Conservation (phyloP, 2,888 invertebrate species). For the Pammene fasciana region DNA sequence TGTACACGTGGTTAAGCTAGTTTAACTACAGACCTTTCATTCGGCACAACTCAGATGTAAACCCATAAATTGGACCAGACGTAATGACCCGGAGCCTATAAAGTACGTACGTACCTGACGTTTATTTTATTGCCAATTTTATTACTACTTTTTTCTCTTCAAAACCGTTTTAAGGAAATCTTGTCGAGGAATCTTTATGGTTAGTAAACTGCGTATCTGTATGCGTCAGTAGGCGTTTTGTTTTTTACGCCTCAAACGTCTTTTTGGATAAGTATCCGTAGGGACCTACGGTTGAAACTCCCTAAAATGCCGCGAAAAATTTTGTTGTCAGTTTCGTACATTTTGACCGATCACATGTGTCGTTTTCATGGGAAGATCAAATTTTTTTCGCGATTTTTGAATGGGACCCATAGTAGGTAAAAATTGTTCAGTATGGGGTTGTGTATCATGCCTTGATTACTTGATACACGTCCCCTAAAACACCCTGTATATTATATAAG, state of each 20-base stretch:
- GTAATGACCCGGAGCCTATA: conserved; percentile 40
- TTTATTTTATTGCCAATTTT: conserved; percentile 41
- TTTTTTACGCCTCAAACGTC: too few species aligned
- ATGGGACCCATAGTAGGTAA: too few species aligned
- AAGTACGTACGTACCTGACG: conserved; percentile 41
- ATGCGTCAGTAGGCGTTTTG: conserved; percentile 8
- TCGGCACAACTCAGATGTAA: conserved; percentile 34
- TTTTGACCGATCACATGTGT: too few species aligned
- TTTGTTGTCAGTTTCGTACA: too few species aligned
- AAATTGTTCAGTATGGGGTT: too few species aligned
- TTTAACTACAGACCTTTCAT: conserved; percentile 35
- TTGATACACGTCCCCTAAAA: too few species aligned
- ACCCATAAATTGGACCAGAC: conserved; percentile 37
- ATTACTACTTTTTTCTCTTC: conserved; percentile 37
- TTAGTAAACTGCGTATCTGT: conserved; percentile 36
- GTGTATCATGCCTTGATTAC: too few species aligned
- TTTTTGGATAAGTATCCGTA: too few species aligned
- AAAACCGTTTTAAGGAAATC: conserved; percentile 36
- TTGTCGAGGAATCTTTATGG: conserved; percentile 37
- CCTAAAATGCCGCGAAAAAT: too few species aligned
- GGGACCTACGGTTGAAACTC: too few species aligned
- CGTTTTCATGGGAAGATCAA: neutral
- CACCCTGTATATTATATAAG: too few species aligned
- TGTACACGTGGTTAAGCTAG: neutral
- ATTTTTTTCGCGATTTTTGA: too few species aligned